A percentile compares a stretch with the other conserved stretches of the same genome.
These are phyloP conservation scores for Myathropa florea DNA, from an alignment of 2,888 invertebrate species.

Conservation along the genomic window DNA sequence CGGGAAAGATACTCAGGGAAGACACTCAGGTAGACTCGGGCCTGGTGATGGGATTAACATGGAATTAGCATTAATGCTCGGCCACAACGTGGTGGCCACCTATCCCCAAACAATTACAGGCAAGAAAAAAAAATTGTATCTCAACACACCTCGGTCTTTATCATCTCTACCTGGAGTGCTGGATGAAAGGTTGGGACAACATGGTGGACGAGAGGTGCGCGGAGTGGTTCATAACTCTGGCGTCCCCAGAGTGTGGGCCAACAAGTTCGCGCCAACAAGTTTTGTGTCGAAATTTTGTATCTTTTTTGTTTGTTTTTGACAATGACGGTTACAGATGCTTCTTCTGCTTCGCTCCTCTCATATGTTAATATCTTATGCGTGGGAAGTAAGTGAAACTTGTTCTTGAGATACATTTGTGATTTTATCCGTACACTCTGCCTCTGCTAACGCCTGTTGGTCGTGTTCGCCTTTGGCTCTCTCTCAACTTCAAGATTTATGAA, in stretches of 20 bases:
- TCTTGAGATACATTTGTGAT: constrained; percentile 22
- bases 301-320: neutral
- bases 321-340: constrained; percentile 20
- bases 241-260: neutral
- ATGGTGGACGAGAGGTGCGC: neutral
- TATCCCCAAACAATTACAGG: neutral
- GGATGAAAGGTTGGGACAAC: neutral
- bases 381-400: constrained; percentile 44
- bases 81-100: neutral
- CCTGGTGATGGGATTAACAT: constrained; percentile 28
- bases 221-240: neutral
- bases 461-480: neutral
- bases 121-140: neutral
- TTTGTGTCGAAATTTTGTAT: constrained; percentile 40
- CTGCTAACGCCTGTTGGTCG: neutral
- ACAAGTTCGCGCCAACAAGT: constrained; percentile 12
- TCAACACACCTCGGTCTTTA: constrained; percentile 19
- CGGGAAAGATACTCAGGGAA: neutral
- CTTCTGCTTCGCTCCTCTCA: neutral
- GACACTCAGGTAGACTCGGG: neutral
- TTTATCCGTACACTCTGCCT: neutral
- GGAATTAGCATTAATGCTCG: constrained; percentile 54
- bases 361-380: constrained; percentile 45
- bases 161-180: constrained; percentile 17
- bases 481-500: constrained; percentile 20